Base-by-base conservation (phyloP, 1,140 invertebrate genomes). In the Venturia canescens region DNA sequence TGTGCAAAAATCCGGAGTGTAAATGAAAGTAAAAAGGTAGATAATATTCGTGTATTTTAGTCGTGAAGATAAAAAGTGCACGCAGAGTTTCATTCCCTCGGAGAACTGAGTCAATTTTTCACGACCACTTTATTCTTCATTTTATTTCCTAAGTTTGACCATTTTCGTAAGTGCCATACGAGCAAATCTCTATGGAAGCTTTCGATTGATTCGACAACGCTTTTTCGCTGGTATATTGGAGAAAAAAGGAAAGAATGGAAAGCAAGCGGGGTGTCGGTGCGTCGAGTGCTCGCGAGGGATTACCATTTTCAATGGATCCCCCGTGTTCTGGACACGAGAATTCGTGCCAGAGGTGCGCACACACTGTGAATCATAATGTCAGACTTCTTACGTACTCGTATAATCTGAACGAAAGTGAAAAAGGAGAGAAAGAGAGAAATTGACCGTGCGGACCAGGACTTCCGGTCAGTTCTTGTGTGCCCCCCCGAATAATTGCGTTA, bases 401-500 rank as follows among this genome's bases (percentile, higher is more conserved):
- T 21, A 71, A 71, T 23, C 71, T 74, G 1, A 48, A 74, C 71
- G 2, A 15, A 44, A 9, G 38, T 44, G 38, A 44, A 44, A 44
- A 44, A 44, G 72, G 79, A 71, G 83, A 18, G 60, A 48, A 71
- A 82, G 79, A 53, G 50, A 9, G n/a, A 57, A 57, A 50, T 71
- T 66, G 81, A 81, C 80, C 82, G 70, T 82, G 50, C n/a, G 82
- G 77, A 77, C 83, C 57, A 26, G 63, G 80, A 81, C 80, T 90
- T 90, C 89, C 88, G 89, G 89, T 88, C 88, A 88, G 83, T 85
- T 81, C 78, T 63, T 63, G 23, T 26, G 57, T 66, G 80, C 84
- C n/a, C n/a, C n/a, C n/a, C 84, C 60, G 60, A 85, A 87, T 74
- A 74, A 88, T 89, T 89, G 89, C 84, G 84, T 88, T 85, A 87